A percentile compares a stretch with the other conserved stretches of the same genome.
These are phyloP conservation scores for Merluccius polli DNA, from an alignment of 2,797 vertebrate species.

Conservation along the genomic window DNA sequence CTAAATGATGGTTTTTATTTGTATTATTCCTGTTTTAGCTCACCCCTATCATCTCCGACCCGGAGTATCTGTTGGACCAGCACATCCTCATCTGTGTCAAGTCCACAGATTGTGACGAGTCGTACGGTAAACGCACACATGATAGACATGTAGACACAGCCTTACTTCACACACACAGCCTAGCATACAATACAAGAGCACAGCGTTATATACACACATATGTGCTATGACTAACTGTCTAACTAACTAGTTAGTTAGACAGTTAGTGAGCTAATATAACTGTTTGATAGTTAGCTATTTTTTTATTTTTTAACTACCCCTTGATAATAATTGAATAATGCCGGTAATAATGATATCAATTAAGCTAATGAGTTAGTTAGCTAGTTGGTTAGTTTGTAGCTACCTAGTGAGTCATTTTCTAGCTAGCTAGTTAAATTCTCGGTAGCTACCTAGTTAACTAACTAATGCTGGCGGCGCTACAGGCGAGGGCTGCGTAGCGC, in stretches of 20 bases:
- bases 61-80: conserved; percentile 94
- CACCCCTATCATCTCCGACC: conserved; percentile 97
- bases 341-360: too few species aligned
- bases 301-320: neutral
- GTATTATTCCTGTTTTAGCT: conserved; percentile 70
- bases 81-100: conserved; percentile 96
- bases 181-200: too few species aligned
- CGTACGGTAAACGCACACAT: conserved; percentile 78
- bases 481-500: conserved; percentile 93
- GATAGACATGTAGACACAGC: neutral
- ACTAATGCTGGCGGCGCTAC: neutral
- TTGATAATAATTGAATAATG: too few species aligned
- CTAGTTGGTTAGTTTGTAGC: neutral
- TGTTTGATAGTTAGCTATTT: neutral
- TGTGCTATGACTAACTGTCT: too few species aligned
- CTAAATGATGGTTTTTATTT: too few species aligned
- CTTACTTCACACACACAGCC: too few species aligned
- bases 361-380: too few species aligned
- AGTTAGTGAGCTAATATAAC: neutral
- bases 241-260: neutral
- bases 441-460: neutral
- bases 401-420: neutral
- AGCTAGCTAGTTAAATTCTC: neutral
- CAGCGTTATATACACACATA: too few species aligned
- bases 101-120: conserved; percentile 92